Conservation (phyloP, 2,113 vertebrate genomes). For the Dunckerocampus dactyliophorus region DNA sequence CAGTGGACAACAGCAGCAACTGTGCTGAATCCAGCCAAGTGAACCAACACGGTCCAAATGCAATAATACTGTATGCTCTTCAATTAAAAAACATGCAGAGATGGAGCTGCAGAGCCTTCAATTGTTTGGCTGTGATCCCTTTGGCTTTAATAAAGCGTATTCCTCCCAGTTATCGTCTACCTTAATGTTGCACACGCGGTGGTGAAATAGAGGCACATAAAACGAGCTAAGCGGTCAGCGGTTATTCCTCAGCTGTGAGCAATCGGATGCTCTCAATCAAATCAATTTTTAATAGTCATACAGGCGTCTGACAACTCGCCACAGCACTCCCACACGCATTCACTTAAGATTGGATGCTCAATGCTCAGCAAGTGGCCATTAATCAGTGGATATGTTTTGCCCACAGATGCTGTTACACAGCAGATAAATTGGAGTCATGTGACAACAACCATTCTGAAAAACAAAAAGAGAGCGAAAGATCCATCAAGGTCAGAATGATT, state of each 20-base stretch:
- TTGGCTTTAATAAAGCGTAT: background rate
- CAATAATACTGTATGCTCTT: background rate
- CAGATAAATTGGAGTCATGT: no score
- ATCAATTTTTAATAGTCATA: conserved; percentile 17
- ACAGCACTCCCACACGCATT: conserved; percentile 19
- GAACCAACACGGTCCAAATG: background rate
- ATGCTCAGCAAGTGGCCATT: conserved; percentile 3
- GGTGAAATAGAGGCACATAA: conserved; percentile 4
- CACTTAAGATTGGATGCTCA: conserved; percentile 14
- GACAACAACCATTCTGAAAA: no score
- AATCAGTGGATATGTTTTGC: conserved; percentile 16
- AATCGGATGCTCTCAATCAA: conserved; percentile 10
- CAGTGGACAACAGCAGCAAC: background rate
- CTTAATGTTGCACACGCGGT: background rate
- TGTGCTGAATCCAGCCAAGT: no score
- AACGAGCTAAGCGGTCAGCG: conserved; percentile 5
- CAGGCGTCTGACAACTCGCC: conserved; percentile 15
- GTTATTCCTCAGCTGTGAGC: conserved; percentile 3
- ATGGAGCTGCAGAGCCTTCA: background rate
- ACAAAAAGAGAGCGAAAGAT: background rate
- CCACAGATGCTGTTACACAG: background rate
- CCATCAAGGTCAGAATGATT: background rate
- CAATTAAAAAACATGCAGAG: background rate
- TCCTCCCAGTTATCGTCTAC: background rate
- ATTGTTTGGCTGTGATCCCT: background rate